These are phyloP conservation scores for Leptopilina boulardi DNA, from an alignment of 1,140 invertebrate species.

Conservation along the genomic window DNA sequence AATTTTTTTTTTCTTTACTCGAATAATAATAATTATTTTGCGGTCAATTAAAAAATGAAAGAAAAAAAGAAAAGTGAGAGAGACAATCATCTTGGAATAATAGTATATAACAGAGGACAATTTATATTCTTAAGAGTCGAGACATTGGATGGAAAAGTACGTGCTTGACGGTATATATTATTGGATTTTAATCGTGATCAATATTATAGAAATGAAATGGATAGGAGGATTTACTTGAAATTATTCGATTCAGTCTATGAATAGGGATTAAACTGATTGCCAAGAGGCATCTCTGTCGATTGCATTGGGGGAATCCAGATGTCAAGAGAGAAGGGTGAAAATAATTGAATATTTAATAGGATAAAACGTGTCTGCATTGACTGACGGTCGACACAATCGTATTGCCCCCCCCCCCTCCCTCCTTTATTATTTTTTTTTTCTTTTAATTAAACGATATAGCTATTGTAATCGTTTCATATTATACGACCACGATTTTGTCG, in stretches of 20 bases:
- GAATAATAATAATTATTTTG: no score
- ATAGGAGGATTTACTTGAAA: slow-evolving; percentile 61
- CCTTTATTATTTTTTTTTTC: no score
- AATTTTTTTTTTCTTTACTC: no score
- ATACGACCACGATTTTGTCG: not conserved
- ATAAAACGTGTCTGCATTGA: slow-evolving; percentile 45
- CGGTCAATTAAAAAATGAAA: not conserved
- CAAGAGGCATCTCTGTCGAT: slow-evolving; percentile 26
- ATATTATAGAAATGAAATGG: slow-evolving; percentile 36
- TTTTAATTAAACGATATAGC: slow-evolving; percentile 20
- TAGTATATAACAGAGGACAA: not conserved
- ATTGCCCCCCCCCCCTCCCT: not conserved
- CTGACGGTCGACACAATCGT: slow-evolving; percentile 18
- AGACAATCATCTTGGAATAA: not conserved
- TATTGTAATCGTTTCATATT: slow-evolving; percentile 21
- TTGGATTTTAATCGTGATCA: slow-evolving; percentile 57
- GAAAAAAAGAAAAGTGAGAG: not conserved
- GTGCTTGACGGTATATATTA: slow-evolving; percentile 63
- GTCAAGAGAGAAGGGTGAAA: slow-evolving; percentile 51
- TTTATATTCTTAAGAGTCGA: not conserved
- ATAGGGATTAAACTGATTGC: slow-evolving; percentile 57
- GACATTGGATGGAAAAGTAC: slow-evolving; percentile 44
- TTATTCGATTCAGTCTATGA: slow-evolving; percentile 62
- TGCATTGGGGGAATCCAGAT: slow-evolving; percentile 46
- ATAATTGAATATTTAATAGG: slow-evolving; percentile 65